Conservation (phyloP, 2,113 vertebrate species). For the Corythoichthys intestinalis region DNA sequence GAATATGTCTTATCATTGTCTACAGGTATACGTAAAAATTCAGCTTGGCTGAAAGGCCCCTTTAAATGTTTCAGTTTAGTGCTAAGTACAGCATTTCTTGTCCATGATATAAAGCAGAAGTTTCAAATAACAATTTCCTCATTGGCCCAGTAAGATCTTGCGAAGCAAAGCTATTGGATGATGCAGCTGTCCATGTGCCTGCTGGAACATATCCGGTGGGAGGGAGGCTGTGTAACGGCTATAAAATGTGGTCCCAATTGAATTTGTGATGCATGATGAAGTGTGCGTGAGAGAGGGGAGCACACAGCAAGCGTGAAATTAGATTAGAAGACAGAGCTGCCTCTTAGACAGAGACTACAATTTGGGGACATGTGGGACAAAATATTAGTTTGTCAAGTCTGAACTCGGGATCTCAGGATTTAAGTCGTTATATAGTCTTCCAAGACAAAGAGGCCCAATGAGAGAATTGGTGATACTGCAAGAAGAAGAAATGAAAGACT, state of each 20-base stretch:
- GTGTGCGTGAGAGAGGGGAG: slow-evolving; percentile 1
- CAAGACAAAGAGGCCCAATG: not conserved
- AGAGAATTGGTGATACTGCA: not conserved
- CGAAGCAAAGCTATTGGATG: slow-evolving; percentile 19
- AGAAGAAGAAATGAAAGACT: slow-evolving; percentile 45
- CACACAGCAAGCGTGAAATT: not conserved
- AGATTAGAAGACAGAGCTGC: not conserved
- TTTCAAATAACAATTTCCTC: not conserved
- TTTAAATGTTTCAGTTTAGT: not conserved
- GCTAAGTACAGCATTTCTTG: not conserved
- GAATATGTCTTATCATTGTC: no score
- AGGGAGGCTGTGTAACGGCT: slow-evolving; percentile 19
- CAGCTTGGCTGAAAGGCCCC: no score
- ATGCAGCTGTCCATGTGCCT: slow-evolving; percentile 15
- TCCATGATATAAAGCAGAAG: not conserved
- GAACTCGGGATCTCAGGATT: not conserved
- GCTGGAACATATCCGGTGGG: not conserved
- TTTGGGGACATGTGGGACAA: slow-evolving; percentile 11
- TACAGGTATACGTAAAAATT: no score
- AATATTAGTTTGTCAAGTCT: not conserved
- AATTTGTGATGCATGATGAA: slow-evolving; percentile 12
- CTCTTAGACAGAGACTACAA: not conserved
- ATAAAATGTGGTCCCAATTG: slow-evolving; percentile 24
- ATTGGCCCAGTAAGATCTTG: not conserved
- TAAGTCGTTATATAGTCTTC: not conserved